Conservation (phyloP, 2,888 invertebrate species). For the Apocheima hispidaria region DNA sequence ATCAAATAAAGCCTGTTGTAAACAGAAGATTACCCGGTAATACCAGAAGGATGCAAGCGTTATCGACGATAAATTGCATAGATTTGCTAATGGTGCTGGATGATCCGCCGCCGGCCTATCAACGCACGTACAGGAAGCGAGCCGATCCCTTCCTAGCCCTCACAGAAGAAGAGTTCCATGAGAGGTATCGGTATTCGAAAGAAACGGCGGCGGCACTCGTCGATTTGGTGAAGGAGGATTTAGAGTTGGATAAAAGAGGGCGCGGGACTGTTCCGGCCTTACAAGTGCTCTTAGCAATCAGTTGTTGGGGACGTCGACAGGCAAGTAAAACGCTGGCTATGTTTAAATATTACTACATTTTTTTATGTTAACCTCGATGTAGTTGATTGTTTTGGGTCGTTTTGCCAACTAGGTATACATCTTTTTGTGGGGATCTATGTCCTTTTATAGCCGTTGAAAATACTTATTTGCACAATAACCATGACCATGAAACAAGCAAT, state of each 20-base stretch:
- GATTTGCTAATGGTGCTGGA: not conserved
- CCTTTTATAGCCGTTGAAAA: no score
- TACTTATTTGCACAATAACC: no score
- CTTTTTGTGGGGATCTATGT: no score
- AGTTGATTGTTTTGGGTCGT: no score
- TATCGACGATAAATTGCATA: not conserved
- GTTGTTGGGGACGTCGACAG: conserved; percentile 4
- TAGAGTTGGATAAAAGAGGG: conserved; percentile 1
- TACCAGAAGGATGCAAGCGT: not conserved
- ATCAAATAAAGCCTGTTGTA: no score
- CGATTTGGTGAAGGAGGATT: not conserved
- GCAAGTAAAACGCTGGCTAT: not conserved
- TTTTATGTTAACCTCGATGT: no score
- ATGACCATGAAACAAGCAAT: no score
- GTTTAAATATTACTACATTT: no score
- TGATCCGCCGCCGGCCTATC: not conserved
- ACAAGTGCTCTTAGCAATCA: conserved; percentile 1
- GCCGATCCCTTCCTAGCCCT: not conserved
- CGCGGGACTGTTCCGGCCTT: not conserved
- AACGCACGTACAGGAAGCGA: not conserved
- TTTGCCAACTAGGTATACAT: no score
- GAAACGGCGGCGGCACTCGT: not conserved
- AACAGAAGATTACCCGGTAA: not conserved
- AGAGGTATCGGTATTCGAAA: not conserved
- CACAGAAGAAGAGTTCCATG: conserved; percentile 1